Conservation (phyloP, 2,888 invertebrate genomes). For the Thymelicus sylvestris region DNA sequence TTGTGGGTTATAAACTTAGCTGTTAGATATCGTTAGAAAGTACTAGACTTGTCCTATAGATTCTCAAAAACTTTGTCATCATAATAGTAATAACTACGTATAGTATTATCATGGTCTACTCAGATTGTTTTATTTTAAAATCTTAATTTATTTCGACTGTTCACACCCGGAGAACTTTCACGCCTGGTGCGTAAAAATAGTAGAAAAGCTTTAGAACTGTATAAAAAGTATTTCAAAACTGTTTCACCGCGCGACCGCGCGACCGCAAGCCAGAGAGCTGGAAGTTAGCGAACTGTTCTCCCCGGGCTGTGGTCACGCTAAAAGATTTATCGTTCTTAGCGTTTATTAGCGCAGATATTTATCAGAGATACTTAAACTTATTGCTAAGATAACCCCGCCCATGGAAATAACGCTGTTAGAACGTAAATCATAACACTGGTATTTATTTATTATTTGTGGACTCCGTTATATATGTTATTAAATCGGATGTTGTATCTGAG, state of each 20-base stretch:
- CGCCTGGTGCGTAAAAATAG: slow-evolving; percentile 2
- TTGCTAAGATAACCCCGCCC: slow-evolving; percentile 60
- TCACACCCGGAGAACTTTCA: neutral
- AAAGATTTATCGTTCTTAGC: slow-evolving; percentile 76
- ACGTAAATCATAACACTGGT: slow-evolving; percentile 56
- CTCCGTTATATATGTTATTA: slow-evolving; percentile 10
- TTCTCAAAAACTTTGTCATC: no score
- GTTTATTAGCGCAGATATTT: slow-evolving; percentile 81
- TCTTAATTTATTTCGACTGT: neutral
- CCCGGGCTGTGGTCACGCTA: slow-evolving; percentile 45
- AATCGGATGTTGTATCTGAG: neutral
- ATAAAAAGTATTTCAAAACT: slow-evolving; percentile 29
- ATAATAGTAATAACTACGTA: no score
- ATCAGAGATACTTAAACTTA: slow-evolving; percentile 76
- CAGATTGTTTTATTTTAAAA: no score
- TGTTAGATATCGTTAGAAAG: no score
- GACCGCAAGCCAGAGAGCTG: slow-evolving; percentile 27
- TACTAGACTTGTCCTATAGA: no score
- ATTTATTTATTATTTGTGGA: slow-evolving; percentile 12
- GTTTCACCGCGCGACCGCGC: slow-evolving; percentile 31
- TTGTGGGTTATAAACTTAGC: no score
- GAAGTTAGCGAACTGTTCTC: slow-evolving; percentile 34
- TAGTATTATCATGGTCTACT: no score
- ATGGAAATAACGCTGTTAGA: slow-evolving; percentile 53
- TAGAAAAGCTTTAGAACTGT: slow-evolving; percentile 19